These are phyloP conservation scores for Macaca mulatta DNA, from an alignment of 2,113 vertebrate species.

Conservation along the genomic window DNA sequence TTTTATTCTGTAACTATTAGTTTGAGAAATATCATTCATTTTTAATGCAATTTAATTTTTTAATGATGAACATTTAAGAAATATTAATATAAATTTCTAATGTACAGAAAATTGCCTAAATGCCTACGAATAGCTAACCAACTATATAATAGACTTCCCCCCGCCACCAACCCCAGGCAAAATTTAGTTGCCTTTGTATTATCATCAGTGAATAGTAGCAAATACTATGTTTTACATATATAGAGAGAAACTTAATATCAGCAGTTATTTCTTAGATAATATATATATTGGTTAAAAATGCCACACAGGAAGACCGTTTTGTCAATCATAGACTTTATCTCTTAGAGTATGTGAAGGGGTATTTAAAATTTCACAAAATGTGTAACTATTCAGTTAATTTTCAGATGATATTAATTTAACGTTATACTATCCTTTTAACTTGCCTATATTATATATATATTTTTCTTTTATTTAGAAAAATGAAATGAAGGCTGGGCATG, in stretches of 20 bases:
- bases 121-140: neutral
- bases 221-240: neutral
- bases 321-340: neutral
- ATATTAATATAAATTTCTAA: neutral
- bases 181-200: slow-evolving; percentile 10
- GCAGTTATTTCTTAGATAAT: neutral
- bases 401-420: slow-evolving; percentile 24
- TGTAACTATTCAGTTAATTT: slow-evolving; percentile 20
- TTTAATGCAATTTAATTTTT: slow-evolving; percentile 37
- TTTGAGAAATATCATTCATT: neutral
- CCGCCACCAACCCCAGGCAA: neutral
- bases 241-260: neutral
- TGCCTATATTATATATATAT: neutral
- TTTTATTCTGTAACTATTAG: slow-evolving; percentile 2
- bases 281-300: neutral
- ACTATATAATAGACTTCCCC: neutral
- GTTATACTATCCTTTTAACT: neutral
- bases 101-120: neutral
- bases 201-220: neutral
- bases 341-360: neutral
- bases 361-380: slow-evolving; percentile 16
- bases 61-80: neutral
- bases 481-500: neutral
- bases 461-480: slow-evolving; percentile 40
- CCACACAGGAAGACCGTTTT: neutral